phyloP scores from a whole-genome alignment of 2,113 vertebrate genomes.

The Percina caprodes region DNA sequence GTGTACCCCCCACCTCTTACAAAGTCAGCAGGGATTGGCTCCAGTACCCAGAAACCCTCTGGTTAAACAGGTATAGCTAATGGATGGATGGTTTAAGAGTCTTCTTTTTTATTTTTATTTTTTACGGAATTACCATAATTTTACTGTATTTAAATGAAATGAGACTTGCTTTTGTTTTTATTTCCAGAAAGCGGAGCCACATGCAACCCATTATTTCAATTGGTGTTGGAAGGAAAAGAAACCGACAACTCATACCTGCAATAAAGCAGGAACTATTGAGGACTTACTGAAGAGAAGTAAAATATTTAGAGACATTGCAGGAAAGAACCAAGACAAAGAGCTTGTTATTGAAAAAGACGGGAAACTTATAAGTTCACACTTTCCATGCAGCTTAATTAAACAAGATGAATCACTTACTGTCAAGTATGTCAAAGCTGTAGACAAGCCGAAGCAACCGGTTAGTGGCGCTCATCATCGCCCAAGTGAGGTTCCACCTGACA shows the following conservation, averaged over 20 bases:
- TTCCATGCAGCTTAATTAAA: conserved; percentile 47
- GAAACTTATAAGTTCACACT: conserved; percentile 42
- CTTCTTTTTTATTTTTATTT: neutral
- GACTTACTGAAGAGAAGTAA: neutral
- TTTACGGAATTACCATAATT: neutral
- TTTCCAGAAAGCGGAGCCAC: conserved; percentile 15
- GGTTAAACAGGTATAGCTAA: neutral
- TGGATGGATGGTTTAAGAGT: neutral
- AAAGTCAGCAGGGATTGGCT: neutral
- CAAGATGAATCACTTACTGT: neutral
- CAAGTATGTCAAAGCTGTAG: neutral
- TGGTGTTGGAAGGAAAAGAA: neutral
- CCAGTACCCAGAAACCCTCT: neutral
- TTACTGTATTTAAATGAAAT: neutral
- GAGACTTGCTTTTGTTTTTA: neutral
- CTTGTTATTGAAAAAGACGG: conserved; percentile 45
- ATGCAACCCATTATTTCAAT: conserved; percentile 13
- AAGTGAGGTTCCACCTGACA: neutral
- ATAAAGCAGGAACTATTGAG: conserved; percentile 29
- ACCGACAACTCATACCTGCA: neutral
- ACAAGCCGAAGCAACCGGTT: fast-evolving
- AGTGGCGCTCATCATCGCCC: fast-evolving
- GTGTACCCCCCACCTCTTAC: neutral
- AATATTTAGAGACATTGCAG: neutral
- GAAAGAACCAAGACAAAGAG: conserved; percentile 34